Evolutionary conservation across 1,140 invertebrate species (phyloP).

Genomic region (Aphelinus certus): DNA sequence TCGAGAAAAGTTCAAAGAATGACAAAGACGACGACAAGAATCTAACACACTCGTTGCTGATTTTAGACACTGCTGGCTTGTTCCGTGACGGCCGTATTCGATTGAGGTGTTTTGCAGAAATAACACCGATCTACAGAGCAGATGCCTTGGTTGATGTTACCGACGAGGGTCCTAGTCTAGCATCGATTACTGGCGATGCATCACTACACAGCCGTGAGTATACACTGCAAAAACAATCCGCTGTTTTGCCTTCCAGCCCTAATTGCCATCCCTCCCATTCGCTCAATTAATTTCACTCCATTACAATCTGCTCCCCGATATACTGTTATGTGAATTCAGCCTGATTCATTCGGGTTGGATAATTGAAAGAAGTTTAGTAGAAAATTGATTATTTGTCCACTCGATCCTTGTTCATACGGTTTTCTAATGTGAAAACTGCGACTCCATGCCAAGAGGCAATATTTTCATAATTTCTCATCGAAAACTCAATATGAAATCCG

Average conservation of each 20-base stretch:
- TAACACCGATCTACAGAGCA: slow-evolving; percentile 55
- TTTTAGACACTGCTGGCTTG: slow-evolving; percentile 54
- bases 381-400: no score
- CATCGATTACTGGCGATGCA: slow-evolving; percentile 61
- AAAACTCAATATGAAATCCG: no score
- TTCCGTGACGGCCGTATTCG: slow-evolving; percentile 52
- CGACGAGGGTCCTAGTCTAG: slow-evolving; percentile 58
- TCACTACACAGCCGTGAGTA: slow-evolving; percentile 60
- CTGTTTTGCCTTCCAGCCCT: no score
- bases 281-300: not conserved
- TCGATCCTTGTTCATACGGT: no score
- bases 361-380: no score
- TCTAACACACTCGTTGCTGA: slow-evolving; percentile 52
- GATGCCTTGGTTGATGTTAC: slow-evolving; percentile 53
- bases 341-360: no score
- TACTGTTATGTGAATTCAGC: no score
- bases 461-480: no score
- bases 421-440: no score
- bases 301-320: no score
- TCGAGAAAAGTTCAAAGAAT: no score
- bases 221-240: not conserved
- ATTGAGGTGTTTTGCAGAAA: slow-evolving; percentile 57
- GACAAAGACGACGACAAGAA: slow-evolving; percentile 43
- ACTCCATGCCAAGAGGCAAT: no score
- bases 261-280: not conserved